A percentile compares a stretch with the other conserved stretches of the same genome.
Conservation (phyloP, 2,888 invertebrate species). For the Octonoba sinensis region DNA sequence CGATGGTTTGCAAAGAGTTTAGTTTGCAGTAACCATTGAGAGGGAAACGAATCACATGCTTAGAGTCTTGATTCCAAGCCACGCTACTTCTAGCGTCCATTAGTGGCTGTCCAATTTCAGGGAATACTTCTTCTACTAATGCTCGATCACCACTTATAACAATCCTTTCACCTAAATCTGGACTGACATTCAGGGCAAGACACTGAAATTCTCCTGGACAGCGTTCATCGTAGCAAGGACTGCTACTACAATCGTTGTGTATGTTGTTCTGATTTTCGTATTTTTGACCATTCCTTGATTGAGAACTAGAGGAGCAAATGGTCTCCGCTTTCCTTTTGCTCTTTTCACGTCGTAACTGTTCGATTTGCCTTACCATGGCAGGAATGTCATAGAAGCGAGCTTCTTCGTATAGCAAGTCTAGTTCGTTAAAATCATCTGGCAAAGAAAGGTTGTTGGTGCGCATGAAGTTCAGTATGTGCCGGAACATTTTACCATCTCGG, state of each 20-base stretch:
- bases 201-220: slow-evolving; percentile 77
- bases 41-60: slow-evolving; percentile 87
- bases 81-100: slow-evolving; percentile 84
- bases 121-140: slow-evolving; percentile 79
- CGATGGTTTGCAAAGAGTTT: slow-evolving; percentile 89
- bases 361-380: slow-evolving; percentile 70
- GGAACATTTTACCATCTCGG: slow-evolving; percentile 96
- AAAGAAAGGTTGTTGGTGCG: slow-evolving; percentile 89
- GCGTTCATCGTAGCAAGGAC: slow-evolving; percentile 28
- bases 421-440: slow-evolving; percentile 87
- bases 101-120: slow-evolving; percentile 78
- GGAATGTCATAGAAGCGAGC: slow-evolving; percentile 90
- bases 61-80: slow-evolving; percentile 85
- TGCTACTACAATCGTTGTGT: slow-evolving; percentile 45
- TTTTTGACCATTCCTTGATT: slow-evolving; percentile 42
- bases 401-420: slow-evolving; percentile 90
- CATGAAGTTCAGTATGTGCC: slow-evolving; percentile 96
- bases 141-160: slow-evolving; percentile 85
- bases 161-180: slow-evolving; percentile 84
- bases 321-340: slow-evolving; percentile 49
- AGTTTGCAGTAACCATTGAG: slow-evolving; percentile 90
- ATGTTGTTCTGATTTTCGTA: slow-evolving; percentile 51
- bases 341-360: slow-evolving; percentile 62
- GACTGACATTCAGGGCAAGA: slow-evolving; percentile 83
- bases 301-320: slow-evolving; percentile 23